Evolutionary conservation across 2,797 vertebrate genomes (phyloP), one percentile per base, ranked within the genome.

Genomic region (Cyclopterus lumpus): DNA sequence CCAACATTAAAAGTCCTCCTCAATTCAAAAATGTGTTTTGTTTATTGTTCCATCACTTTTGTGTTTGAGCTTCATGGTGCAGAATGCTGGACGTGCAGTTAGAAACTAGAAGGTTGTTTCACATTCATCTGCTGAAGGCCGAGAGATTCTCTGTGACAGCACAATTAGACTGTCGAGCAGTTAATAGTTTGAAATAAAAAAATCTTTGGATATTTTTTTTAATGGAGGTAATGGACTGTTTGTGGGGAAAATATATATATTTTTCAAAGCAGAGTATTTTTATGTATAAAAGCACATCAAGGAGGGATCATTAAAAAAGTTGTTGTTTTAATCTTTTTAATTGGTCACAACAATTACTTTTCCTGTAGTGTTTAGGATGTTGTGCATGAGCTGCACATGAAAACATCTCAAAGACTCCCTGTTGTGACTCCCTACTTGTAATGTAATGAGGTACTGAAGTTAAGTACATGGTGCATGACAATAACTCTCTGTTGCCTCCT

Each of bases 401-500:
- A 59, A 49, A 42, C 26, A 70, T 55, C 11, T 54, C 7, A 24
- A 73, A 65, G 59, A 66, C 26, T 28, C 4, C 30, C 18, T 5
- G 7, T 26, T 44, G 49, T 44, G 14, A 63, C 7, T 6, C 11
- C 46, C 11, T 40, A 60, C 28, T 44, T 2, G n/a, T 40, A 28
- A 40, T 40, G 38, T 16, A 42, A 75, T 61, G 2, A 67, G 26
- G 40, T 24, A 11, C 75, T 42, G 1, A 34, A 36, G 57, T 26
- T 54, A 72, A 72, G 20, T 28, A 24, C 26, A 74, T 22, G 22
- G 12, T 71, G 18, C 5, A 44, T 62, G 49, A 58, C 38, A 18
- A 22, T 1, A 60, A 67, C 28, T 46, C 59, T 9, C 28, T 20
- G 61, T 51, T 70, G 30, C 28, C n/a, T 60, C 22, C 16, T n/a